phyloP scores from a whole-genome alignment of 1,140 invertebrate species.

The Lineus longissimus region DNA sequence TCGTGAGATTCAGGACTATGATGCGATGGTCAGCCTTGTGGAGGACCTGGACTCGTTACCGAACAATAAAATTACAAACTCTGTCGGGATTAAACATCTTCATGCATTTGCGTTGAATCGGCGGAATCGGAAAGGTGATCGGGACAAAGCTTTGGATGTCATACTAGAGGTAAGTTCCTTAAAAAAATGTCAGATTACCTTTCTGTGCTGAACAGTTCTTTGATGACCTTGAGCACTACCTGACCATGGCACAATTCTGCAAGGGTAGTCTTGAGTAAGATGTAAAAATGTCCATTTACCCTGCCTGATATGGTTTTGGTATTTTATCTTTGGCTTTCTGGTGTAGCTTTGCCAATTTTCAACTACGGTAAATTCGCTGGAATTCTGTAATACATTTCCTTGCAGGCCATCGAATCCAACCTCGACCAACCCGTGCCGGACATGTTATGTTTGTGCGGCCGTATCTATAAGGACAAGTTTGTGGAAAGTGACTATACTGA shows the following conservation, averaged over 20 bases:
- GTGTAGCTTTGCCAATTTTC: too few species aligned
- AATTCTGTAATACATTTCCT: conserved; percentile 3
- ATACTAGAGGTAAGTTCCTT: conserved; percentile 72
- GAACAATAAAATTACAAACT: conserved; percentile 83
- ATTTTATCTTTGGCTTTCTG: too few species aligned
- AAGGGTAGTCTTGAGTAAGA: too few species aligned
- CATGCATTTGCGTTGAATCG: conserved; percentile 98
- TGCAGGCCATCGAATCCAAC: conserved; percentile 37
- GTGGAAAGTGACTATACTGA: conserved; percentile 91
- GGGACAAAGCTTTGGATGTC: conserved; percentile 87
- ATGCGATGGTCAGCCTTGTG: conserved; percentile 95
- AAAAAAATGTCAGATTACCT: not conserved
- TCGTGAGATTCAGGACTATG: conserved; percentile 92
- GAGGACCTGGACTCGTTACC: conserved; percentile 92
- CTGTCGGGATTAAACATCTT: conserved; percentile 83
- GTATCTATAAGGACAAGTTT: conserved; percentile 99
- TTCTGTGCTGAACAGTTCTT: conserved; percentile 1
- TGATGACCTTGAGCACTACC: not conserved
- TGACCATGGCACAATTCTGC: too few species aligned
- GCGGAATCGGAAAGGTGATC: conserved; percentile 87
- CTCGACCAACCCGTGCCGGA: conserved; percentile 60
- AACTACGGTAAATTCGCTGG: too few species aligned
- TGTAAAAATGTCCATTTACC: too few species aligned
- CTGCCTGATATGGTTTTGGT: too few species aligned
- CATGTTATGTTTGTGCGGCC: conserved; percentile 95